Base-by-base conservation (phyloP, 1,140 invertebrate genomes). In the Drosophila fuyamai region DNA sequence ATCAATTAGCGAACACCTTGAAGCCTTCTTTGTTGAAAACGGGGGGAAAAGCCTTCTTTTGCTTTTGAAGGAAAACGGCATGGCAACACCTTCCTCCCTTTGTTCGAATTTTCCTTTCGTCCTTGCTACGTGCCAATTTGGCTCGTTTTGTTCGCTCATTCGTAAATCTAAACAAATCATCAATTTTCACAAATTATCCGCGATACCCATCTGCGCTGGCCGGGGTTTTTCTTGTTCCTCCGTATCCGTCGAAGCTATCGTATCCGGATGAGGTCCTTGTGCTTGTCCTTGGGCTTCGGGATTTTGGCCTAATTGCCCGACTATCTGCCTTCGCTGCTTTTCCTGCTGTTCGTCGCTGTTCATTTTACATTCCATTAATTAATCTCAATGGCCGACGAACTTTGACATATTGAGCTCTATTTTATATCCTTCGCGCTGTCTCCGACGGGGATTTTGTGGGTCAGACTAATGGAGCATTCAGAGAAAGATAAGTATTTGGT, bases 121-220 rank as follows among this genome's bases (percentile, higher is more conserved):
- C 60, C 76, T 72, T 61, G 71, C 76, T 83, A 84, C 84, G 76
- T 88, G 84, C 84, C 84, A 89, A 88, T 88, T 89, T 89, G 85
- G 85, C 62, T 79, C 84, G 81, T 81, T 89, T 90, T 90, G 84
- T 79, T 76, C 81, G 85, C 80, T 76, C 84, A 84, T 89, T 89
- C 84, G 84, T 89, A 90, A 89, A 89, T 90, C 84, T 89, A 89
- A 89, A 89, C 84, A 89, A 89, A 90, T 89, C 84, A 89, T 90
- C 85, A 89, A 90, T 89, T 89, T 89, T 89, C 80, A 90, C 85
- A 89, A 89, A 90, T 89, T 89, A 85, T 84, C 84, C 80, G 84
- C 76, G 72, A 72, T 72, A 71, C 61, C 72, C 50, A 27, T 57
- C 56, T 43, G 13, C 23, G 14, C 23, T 1, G 48, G 32, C 55